phyloP scores from a whole-genome alignment of 37 sponge, comb jelly and placozoan genomes.

The Spongilla lacustris region DNA sequence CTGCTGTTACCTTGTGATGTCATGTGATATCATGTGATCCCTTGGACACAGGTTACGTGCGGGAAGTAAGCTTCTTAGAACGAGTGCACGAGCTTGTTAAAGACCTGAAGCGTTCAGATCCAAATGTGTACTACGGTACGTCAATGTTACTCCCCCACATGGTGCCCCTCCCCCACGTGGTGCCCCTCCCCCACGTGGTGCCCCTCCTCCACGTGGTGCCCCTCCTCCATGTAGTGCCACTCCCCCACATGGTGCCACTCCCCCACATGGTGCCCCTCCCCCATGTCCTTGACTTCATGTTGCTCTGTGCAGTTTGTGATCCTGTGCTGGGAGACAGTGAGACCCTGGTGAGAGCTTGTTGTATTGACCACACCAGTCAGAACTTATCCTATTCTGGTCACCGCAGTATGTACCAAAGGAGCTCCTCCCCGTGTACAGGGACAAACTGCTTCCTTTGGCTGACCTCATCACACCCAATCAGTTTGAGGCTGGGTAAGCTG shows the following conservation, averaged over 20 bases:
- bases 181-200: too few relatives aligned
- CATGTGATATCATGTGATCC: too few relatives aligned
- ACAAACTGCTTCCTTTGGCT: conserved; percentile 79
- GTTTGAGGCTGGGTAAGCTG: conserved; percentile 94
- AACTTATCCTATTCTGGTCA: too few relatives aligned
- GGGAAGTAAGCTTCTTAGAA: conserved; percentile 78
- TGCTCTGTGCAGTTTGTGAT: conserved; percentile 88
- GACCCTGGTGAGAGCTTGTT: conserved; percentile 62
- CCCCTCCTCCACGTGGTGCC: too few relatives aligned
- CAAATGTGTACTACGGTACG: conserved; percentile 66
- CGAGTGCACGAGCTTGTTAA: conserved; percentile 59
- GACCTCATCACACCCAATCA: conserved; percentile 96
- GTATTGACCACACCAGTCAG: too few relatives aligned
- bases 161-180: too few relatives aligned
- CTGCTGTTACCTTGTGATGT: too few relatives aligned
- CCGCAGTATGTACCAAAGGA: conserved; percentile 89
- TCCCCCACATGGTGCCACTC: too few relatives aligned
- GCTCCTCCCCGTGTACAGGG: conserved; percentile 76
- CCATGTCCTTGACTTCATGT: background rate
- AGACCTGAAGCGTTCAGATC: conserved; percentile 74
- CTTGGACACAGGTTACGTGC: conserved; percentile 95
- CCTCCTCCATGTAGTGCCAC: too few relatives aligned
- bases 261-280: background rate
- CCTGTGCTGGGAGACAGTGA: conserved; percentile 98
- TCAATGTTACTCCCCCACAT: background rate